Percentiles rank a stretch among this genome's conserved stretches.
phyloP scores from a whole-genome alignment of 2,888 invertebrate genomes.

The Pandemis corylana region DNA sequence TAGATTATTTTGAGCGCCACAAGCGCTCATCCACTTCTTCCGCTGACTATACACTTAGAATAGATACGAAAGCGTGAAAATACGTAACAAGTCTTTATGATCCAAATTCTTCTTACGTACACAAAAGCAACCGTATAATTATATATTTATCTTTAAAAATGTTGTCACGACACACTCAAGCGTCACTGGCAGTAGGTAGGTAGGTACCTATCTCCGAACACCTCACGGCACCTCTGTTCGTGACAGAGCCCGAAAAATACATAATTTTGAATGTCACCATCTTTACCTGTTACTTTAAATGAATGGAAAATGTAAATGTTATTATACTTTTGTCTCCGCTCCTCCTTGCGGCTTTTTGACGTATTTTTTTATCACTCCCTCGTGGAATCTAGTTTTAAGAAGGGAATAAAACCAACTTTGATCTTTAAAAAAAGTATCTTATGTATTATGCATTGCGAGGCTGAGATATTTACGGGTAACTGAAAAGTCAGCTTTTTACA shows the following conservation, averaged over 20 bases:
- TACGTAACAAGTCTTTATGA: too few relatives aligned
- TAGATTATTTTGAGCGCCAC: too few relatives aligned
- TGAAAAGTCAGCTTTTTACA: conserved; percentile 6
- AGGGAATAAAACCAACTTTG: conserved; percentile 41
- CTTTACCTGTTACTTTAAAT: conserved; percentile 44
- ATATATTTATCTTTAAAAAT: neutral
- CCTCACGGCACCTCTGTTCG: conserved; percentile 3
- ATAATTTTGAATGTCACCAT: conserved; percentile 39
- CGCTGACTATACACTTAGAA: too few relatives aligned
- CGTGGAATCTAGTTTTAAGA: conserved; percentile 41
- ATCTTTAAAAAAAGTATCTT: conserved; percentile 28
- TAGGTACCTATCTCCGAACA: neutral
- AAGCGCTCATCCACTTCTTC: too few relatives aligned
- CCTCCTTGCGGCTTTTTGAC: conserved; percentile 38
- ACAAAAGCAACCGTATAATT: too few relatives aligned
- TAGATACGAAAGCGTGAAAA: too few relatives aligned
- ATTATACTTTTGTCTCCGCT: conserved; percentile 41
- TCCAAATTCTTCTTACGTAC: too few relatives aligned
- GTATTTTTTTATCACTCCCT: conserved; percentile 40
- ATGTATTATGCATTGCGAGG: conserved; percentile 33
- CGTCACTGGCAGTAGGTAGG: neutral
- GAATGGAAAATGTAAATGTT: conserved; percentile 46
- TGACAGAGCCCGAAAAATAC: conserved; percentile 34
- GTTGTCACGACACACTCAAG: neutral
- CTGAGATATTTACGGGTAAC: conserved; percentile 15